phyloP scores from a whole-genome alignment of 2,888 invertebrate species.

The Cantharis nigra region DNA sequence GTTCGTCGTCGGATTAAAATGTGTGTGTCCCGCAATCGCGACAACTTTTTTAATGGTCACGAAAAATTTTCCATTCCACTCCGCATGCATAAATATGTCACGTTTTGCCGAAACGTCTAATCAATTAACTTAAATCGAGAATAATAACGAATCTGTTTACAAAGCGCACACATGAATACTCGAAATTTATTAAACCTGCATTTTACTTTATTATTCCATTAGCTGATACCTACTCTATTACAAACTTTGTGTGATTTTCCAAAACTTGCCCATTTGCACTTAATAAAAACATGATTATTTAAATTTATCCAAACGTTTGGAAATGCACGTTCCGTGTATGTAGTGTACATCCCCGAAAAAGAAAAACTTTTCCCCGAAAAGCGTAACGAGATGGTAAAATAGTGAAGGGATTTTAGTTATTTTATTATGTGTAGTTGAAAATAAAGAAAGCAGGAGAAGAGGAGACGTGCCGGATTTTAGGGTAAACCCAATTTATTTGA shows the following conservation, averaged over 20 bases:
- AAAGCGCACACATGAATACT: conserved; percentile 17
- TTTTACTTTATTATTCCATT: conserved; percentile 29
- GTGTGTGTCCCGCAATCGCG: conserved; percentile 33
- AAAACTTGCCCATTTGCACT: neutral
- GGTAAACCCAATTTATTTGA: conserved; percentile 56
- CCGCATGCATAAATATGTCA: conserved; percentile 20
- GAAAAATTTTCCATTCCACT: conserved; percentile 27
- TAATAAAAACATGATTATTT: neutral
- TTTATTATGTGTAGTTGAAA: conserved; percentile 36
- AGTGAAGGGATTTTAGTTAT: conserved; percentile 48
- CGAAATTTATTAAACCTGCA: conserved; percentile 19
- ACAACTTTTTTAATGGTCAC: conserved; percentile 35
- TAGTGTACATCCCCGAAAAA: neutral
- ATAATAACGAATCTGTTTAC: conserved; percentile 22
- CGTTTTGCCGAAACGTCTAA: conserved; percentile 11
- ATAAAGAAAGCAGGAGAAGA: conserved; percentile 41
- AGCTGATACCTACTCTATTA: neutral
- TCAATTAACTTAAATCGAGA: conserved; percentile 20
- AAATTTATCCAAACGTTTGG: neutral
- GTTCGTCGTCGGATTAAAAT: conserved; percentile 35
- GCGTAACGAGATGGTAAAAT: conserved; percentile 45
- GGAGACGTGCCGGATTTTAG: conserved; percentile 22
- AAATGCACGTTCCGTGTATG: neutral
- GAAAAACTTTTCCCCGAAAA: conserved; percentile 31
- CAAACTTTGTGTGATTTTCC: neutral